These are phyloP conservation scores for Pseudomyrmex pallidus DNA, from an alignment of 1,140 invertebrate genomes.

Conservation along the genomic window DNA sequence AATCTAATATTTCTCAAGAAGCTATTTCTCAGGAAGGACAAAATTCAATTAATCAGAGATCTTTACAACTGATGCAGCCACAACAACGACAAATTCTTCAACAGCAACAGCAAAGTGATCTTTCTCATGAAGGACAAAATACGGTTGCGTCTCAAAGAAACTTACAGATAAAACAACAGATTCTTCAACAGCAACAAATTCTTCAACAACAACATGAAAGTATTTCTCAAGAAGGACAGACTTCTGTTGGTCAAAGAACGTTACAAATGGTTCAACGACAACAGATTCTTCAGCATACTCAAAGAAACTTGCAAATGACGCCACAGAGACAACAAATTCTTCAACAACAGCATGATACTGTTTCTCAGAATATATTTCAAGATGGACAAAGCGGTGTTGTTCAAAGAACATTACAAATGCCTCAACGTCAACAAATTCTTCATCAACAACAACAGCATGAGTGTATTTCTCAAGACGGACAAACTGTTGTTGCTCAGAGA, in stretches of 20 bases:
- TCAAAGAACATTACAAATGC: constrained; percentile 78
- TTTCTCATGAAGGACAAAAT: constrained; percentile 75
- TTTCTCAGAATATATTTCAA: constrained; percentile 66
- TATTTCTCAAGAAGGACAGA: constrained; percentile 74
- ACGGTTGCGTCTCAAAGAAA: constrained; percentile 77
- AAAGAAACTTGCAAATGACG: constrained; percentile 76
- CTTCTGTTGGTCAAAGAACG: constrained; percentile 77
- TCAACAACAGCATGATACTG: constrained; percentile 72
- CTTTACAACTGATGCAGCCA: constrained; percentile 76
- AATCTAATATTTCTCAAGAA: constrained; percentile 59
- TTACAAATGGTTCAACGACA: constrained; percentile 82
- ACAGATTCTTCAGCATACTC: constrained; percentile 80
- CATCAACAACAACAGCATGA: constrained; percentile 59
- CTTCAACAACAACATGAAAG: constrained; percentile 85
- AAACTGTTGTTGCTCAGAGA: constrained; percentile 78
- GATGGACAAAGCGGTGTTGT: constrained; percentile 77
- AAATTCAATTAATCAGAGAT: constrained; percentile 78
- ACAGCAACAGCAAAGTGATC: constrained; percentile 80
- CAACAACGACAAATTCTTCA: constrained; percentile 68
- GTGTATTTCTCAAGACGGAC: constrained; percentile 68
- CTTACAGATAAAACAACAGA: constrained; percentile 81
- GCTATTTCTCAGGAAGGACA: constrained; percentile 77
- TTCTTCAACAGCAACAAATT: constrained; percentile 77
- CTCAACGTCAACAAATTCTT: constrained; percentile 74
- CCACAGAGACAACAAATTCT: constrained; percentile 83